These are phyloP conservation scores for Vidua chalybeata DNA, from an alignment of 2,113 vertebrate species.

Conservation along the genomic window DNA sequence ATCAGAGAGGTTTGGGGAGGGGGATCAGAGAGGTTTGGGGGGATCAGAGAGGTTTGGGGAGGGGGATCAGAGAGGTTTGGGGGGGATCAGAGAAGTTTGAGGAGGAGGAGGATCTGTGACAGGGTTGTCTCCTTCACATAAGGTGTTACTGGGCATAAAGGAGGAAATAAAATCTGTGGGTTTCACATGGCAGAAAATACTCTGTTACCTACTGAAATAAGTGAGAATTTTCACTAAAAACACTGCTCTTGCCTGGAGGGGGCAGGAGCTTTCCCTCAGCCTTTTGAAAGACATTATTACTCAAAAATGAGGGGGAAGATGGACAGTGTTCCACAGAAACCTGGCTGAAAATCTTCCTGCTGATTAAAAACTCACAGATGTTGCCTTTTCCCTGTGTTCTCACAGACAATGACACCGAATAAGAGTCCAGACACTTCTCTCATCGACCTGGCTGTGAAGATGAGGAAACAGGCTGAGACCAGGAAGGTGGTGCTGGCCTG, in stretches of 20 bases:
- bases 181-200: neutral
- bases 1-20: neutral
- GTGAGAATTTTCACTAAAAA: neutral
- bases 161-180: neutral
- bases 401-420: slow-evolving; percentile 67
- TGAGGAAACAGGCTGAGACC: slow-evolving; percentile 88
- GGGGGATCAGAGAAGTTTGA: too few species aligned
- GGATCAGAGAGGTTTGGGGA: too few species aligned
- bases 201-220: neutral
- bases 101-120: neutral
- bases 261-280: neutral
- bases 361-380: neutral
- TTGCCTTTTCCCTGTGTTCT: neutral
- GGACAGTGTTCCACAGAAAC: fast-evolving
- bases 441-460: slow-evolving; percentile 88
- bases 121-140: fast-evolving
- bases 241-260: neutral
- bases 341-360: neutral
- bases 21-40: neutral
- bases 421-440: slow-evolving; percentile 73
- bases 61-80: fast-evolving
- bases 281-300: neutral
- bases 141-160: fast-evolving
- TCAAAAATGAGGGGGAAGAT: neutral
- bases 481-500: slow-evolving; percentile 89